A percentile compares a stretch with the other conserved stretches of the same genome.
These are phyloP conservation scores for Myzus persicae DNA, from an alignment of 1,140 invertebrate species.

Conservation along the genomic window DNA sequence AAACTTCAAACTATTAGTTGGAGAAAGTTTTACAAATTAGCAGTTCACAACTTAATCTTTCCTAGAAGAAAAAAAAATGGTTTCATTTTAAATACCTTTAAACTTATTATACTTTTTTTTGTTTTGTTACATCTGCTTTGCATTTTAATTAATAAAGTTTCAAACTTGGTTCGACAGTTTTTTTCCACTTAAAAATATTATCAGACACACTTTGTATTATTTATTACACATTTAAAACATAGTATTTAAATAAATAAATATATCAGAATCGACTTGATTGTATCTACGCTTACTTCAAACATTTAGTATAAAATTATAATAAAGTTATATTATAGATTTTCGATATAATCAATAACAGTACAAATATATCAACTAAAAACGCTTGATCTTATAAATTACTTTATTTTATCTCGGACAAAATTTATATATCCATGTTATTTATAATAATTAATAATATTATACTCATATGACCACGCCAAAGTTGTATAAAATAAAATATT, in stretches of 20 bases:
- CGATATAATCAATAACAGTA: background rate
- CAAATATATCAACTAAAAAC: background rate
- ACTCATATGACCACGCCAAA: background rate
- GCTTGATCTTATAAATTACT: background rate
- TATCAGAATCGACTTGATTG: background rate
- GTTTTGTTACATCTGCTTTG: background rate
- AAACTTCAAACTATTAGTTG: constrained; percentile 5
- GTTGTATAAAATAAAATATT: background rate
- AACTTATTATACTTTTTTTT: background rate
- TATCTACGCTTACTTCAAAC: background rate
- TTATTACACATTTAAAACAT: background rate
- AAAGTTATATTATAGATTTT: background rate
- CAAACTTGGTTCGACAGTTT: background rate
- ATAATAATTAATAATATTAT: background rate
- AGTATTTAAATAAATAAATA: background rate
- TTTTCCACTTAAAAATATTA: background rate
- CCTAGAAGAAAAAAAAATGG: background rate
- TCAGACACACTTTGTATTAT: background rate
- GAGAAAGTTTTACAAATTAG: constrained; percentile 34
- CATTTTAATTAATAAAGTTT: constrained; percentile 48
- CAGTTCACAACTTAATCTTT: background rate
- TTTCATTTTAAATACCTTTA: background rate
- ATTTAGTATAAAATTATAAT: background rate
- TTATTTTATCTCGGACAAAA: background rate
- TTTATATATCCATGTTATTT: background rate